A percentile compares a stretch with the other conserved stretches of the same genome.
Evolutionary conservation across 2,888 invertebrate genomes (phyloP).

Genomic region (Dryobotodes eremita): DNA sequence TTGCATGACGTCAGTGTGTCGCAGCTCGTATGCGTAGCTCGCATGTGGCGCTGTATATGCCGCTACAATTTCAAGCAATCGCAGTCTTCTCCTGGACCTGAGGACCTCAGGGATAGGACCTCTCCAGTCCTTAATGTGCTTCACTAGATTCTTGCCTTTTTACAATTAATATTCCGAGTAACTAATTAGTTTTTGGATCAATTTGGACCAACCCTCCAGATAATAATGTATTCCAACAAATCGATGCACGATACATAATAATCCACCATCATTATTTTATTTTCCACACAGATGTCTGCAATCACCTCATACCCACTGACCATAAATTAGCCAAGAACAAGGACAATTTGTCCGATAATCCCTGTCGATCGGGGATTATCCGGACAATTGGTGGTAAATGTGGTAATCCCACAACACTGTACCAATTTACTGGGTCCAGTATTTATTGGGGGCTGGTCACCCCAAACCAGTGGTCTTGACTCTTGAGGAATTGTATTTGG

Average conservation of each 20-base stretch:
- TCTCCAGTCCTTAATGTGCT: background rate
- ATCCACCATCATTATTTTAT: slow-evolving; percentile 31
- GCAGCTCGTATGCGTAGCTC: too few species aligned
- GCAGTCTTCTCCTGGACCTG: background rate
- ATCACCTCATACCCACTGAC: slow-evolving; percentile 48
- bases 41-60: too few species aligned
- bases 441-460: slow-evolving; percentile 77
- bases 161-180: background rate
- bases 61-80: background rate
- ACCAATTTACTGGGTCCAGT: slow-evolving; percentile 67
- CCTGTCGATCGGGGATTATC: slow-evolving; percentile 82
- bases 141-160: background rate
- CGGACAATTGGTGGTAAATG: slow-evolving; percentile 78
- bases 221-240: background rate
- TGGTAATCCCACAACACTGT: slow-evolving; percentile 78
- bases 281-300: slow-evolving; percentile 51
- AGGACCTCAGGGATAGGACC: background rate
- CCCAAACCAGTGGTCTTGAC: slow-evolving; percentile 68
- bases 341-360: slow-evolving; percentile 78
- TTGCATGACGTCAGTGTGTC: too few species aligned
- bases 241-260: background rate
- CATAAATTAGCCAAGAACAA: slow-evolving; percentile 75
- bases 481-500: slow-evolving; percentile 60
- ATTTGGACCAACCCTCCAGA: too few species aligned
- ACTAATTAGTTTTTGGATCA: background rate